A percentile compares a stretch with the other conserved stretches of the same genome.
These are phyloP conservation scores for Varanus komodoensis DNA, from an alignment of 2,113 vertebrate species.

Conservation along the genomic window DNA sequence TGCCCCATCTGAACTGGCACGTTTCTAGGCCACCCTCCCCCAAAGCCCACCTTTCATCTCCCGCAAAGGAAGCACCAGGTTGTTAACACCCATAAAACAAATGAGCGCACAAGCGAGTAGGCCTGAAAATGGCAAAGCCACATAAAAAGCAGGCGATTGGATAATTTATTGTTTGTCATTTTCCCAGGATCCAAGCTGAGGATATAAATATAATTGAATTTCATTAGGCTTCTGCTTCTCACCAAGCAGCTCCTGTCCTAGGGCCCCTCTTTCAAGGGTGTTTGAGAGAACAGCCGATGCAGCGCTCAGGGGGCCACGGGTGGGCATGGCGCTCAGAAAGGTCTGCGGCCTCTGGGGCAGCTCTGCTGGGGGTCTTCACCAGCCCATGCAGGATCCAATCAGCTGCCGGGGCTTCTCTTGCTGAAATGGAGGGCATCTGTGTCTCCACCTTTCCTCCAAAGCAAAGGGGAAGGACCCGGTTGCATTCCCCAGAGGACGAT, in stretches of 20 bases:
- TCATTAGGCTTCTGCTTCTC: conserved; percentile 30
- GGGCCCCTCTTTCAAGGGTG: conserved; percentile 1
- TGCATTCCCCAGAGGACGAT: no score
- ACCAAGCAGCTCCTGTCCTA: conserved; percentile 23
- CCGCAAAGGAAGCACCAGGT: conserved; percentile 24
- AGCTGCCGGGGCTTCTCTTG: no score
- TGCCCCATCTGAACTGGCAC: background rate
- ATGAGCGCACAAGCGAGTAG: conserved; percentile 10
- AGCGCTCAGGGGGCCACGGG: background rate
- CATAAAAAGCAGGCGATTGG: conserved; percentile 20
- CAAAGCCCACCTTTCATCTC: background rate
- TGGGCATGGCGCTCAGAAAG: background rate
- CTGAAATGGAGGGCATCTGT: no score
- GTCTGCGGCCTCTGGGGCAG: background rate
- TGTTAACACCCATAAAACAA: conserved; percentile 35
- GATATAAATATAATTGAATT: conserved; percentile 24
- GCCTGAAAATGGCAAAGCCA: conserved; percentile 19
- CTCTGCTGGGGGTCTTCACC: background rate
- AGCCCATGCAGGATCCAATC: background rate
- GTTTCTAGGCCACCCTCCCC: background rate
- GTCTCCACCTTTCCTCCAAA: no score
- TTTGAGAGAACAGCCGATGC: conserved; percentile 1
- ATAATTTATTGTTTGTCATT: conserved; percentile 31
- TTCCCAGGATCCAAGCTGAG: conserved; percentile 17
- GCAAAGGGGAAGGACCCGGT: no score